A percentile compares a stretch with the other conserved stretches of the same genome.
phyloP scores from a whole-genome alignment of 2,888 invertebrate species.

The Synergus gifuensis region DNA sequence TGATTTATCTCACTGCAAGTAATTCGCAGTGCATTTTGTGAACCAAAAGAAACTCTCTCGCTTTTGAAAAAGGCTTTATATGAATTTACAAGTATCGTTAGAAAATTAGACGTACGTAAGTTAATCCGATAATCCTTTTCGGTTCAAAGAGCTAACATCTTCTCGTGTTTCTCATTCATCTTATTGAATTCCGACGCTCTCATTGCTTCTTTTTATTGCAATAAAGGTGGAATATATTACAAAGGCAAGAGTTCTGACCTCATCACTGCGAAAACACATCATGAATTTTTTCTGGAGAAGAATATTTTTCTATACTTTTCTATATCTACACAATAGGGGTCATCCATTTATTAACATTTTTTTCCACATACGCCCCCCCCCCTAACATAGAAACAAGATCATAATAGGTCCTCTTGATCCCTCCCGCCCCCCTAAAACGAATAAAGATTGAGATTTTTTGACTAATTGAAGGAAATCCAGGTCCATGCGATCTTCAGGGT shows the following conservation, averaged over 20 bases:
- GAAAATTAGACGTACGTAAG: constrained; percentile 9
- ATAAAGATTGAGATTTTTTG: neutral
- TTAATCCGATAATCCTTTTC: constrained; percentile 30
- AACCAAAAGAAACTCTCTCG: neutral
- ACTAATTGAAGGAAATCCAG: constrained; percentile 29
- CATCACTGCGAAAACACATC: neutral
- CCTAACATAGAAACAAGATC: no score
- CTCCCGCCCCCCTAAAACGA: no score
- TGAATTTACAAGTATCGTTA: constrained; percentile 32
- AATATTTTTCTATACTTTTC: no score
- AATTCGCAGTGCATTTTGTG: constrained; percentile 15
- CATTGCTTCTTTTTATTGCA: constrained; percentile 21
- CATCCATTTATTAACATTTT: no score
- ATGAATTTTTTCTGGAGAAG: neutral
- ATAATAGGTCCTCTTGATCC: no score
- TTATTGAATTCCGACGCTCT: neutral
- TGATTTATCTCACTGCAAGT: constrained; percentile 9
- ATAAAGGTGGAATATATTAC: constrained; percentile 18
- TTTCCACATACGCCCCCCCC: no score
- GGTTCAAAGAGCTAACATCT: neutral
- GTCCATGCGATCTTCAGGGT: neutral
- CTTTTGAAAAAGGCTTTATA: constrained; percentile 18
- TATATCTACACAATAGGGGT: no score
- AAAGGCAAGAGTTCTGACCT: neutral
- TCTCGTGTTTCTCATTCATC: constrained; percentile 16